Conservation (phyloP, 2,888 invertebrate genomes). For the Lepidochrysops patricia region DNA sequence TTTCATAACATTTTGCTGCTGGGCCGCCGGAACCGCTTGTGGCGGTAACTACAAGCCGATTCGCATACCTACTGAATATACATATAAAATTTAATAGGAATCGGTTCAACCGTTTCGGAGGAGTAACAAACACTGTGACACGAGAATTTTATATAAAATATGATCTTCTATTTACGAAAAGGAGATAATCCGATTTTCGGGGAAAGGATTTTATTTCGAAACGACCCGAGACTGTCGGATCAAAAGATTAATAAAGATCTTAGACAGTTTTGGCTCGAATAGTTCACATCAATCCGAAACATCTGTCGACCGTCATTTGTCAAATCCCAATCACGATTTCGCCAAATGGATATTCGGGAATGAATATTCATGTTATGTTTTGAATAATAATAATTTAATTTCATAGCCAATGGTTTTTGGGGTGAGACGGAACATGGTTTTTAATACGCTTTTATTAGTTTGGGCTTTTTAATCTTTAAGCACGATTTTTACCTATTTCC, state of each 20-base stretch:
- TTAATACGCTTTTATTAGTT: no score
- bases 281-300: conserved; percentile 18
- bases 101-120: no score
- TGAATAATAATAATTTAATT: background rate
- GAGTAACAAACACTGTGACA: no score
- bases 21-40: no score
- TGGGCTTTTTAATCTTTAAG: no score
- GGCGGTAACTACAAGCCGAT: no score
- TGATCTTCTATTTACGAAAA: background rate
- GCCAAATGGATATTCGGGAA: background rate
- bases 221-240: conserved; percentile 9
- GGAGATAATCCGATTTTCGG: background rate
- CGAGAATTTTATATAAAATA: background rate
- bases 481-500: no score
- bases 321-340: conserved; percentile 6
- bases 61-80: no score
- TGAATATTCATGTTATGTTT: background rate
- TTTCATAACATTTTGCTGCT: no score
- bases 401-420: no score
- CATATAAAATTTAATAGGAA: no score
- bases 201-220: conserved; percentile 6
- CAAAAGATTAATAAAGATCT: conserved; percentile 17
- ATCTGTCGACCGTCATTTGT: conserved; percentile 18
- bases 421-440: no score
- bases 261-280: conserved; percentile 14